Percentiles rank a stretch among this genome's conserved stretches.
Conservation (phyloP, 1,140 invertebrate species). For the Belonocnema kinseyi region DNA sequence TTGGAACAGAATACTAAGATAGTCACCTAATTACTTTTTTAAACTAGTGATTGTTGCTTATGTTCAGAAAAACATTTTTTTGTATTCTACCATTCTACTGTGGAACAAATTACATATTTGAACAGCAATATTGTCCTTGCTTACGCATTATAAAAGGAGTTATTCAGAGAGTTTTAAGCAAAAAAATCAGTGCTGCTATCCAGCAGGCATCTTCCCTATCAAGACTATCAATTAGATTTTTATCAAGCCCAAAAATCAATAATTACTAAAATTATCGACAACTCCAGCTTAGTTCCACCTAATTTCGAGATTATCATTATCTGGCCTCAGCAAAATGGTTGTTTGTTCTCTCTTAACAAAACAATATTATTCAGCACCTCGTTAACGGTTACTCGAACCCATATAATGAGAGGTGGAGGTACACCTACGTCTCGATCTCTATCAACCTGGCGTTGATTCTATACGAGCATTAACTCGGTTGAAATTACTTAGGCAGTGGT, state of each 20-base stretch:
- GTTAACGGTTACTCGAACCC: constrained; percentile 18
- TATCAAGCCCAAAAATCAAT: constrained; percentile 11
- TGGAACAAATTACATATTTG: too few relatives aligned
- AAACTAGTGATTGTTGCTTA: too few relatives aligned
- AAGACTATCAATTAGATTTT: neutral
- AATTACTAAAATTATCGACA: constrained; percentile 2
- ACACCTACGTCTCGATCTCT: constrained; percentile 30
- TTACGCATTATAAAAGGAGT: too few relatives aligned
- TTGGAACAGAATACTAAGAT: too few relatives aligned
- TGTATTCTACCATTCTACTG: too few relatives aligned
- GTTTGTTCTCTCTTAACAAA: constrained; percentile 29
- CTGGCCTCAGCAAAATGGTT: constrained; percentile 15
- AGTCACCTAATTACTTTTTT: too few relatives aligned
- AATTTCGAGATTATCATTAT: constrained; percentile 22
- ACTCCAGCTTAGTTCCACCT: constrained; percentile 19
- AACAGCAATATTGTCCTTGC: too few relatives aligned
- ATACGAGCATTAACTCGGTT: constrained; percentile 6
- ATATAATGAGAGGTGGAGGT: constrained; percentile 14
- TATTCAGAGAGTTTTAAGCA: neutral
- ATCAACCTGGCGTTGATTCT: constrained; percentile 5
- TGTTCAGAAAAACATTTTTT: too few relatives aligned
- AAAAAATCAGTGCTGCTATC: neutral
- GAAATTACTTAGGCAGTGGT: constrained; percentile 13
- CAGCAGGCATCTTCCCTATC: neutral
- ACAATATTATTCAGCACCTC: constrained; percentile 30